phyloP scores from a whole-genome alignment of 2,797 vertebrate genomes.

The Capromys pilorides region DNA sequence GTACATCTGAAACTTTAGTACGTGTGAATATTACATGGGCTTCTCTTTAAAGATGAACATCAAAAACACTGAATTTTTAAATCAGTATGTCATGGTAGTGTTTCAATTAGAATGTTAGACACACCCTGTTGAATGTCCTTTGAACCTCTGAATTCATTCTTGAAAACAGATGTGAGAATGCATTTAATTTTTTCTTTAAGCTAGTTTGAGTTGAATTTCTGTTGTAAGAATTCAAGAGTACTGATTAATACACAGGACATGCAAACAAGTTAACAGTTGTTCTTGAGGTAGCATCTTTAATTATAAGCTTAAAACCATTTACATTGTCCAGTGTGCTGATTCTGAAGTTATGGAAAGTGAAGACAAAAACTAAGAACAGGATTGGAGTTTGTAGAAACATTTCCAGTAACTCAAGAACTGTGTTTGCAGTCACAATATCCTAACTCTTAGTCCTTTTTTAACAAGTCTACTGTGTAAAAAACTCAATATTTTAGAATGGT shows the following conservation, averaged over 20 bases:
- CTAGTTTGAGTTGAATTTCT: not conserved
- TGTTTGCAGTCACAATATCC: not conserved
- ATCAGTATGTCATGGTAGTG: not conserved
- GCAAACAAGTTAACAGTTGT: not conserved
- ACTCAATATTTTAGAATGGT: not conserved
- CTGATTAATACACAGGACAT: not conserved
- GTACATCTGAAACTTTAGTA: not conserved
- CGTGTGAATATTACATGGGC: not conserved
- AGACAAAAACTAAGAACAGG: not conserved
- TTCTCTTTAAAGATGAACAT: not conserved
- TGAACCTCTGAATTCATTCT: not conserved
- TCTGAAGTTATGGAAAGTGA: not conserved
- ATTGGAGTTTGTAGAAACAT: not conserved
- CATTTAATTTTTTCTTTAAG: not conserved
- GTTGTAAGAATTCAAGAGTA: not conserved
- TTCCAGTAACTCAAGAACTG: not conserved
- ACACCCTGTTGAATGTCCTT: not conserved
- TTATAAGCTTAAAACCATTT: not conserved
- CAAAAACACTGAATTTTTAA: not conserved
- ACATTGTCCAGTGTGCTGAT: not conserved
- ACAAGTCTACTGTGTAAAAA: not conserved
- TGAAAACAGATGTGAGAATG: not conserved
- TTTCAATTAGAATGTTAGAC: not conserved
- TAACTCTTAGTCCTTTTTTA: not conserved
- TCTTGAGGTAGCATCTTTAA: not conserved